phyloP scores from a whole-genome alignment of 2,797 vertebrate species.

The Schizopygopsis malacanthus region DNA sequence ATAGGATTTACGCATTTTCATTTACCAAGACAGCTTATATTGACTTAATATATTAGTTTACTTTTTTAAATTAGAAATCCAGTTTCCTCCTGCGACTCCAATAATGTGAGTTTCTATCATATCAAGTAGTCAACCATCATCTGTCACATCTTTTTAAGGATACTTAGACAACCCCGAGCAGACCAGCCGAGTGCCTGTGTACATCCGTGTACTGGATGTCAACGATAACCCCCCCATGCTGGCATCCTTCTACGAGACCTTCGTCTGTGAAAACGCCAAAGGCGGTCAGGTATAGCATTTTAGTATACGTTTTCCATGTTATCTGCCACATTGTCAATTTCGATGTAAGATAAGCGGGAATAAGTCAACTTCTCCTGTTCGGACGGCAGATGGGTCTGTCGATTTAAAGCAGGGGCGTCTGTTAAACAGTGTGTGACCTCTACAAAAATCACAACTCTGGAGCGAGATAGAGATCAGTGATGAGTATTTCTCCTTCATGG shows the following conservation, averaged over 20 bases:
- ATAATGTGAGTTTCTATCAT: constrained; percentile 12
- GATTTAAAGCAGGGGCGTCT: constrained; percentile 53
- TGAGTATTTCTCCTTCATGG: constrained; percentile 59
- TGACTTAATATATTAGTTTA: constrained; percentile 43
- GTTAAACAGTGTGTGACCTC: constrained; percentile 55
- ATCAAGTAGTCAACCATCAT: neutral
- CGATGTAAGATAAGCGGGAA: constrained; percentile 48
- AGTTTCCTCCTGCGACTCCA: constrained; percentile 29
- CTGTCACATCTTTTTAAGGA: constrained; percentile 40
- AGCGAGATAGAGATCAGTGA: constrained; percentile 60
- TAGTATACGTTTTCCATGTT: constrained; percentile 30
- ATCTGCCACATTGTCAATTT: constrained; percentile 47
- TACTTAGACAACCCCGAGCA: constrained; percentile 87
- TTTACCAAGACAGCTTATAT: constrained; percentile 43
- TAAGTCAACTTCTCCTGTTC: constrained; percentile 29
- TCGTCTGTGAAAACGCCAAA: constrained; percentile 93
- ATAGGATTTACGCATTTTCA: constrained; percentile 27
- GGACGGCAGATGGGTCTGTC: constrained; percentile 28
- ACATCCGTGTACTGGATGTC: constrained; percentile 90
- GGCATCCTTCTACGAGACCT: constrained; percentile 88
- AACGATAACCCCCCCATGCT: constrained; percentile 95
- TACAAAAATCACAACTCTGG: constrained; percentile 44
- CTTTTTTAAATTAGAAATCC: constrained; percentile 45
- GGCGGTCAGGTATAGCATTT: constrained; percentile 85
- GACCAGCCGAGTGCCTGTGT: constrained; percentile 86